Evolutionary conservation across 2,888 invertebrate genomes (phyloP), one percentile per base, ranked within the genome.

Genomic region (Eueremaeus valkanovi): DNA sequence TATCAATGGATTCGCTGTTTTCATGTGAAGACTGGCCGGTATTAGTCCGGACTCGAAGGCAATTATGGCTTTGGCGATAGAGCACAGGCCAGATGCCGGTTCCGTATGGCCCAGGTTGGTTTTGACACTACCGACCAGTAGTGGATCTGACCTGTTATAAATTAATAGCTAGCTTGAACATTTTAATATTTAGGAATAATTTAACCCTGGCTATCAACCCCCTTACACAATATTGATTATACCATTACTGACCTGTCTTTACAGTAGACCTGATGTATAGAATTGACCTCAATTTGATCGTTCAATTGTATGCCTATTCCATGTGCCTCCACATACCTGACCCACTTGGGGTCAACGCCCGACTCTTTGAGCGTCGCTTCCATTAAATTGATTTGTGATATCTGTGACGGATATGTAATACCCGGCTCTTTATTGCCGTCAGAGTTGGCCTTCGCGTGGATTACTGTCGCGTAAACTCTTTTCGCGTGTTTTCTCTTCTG

Each of bases 61-160:
- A 76, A 98, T 89, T 21, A 97, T 83, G 74, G 95, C 88, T 85
- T 97, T 97, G 16, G 93, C 93, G 78, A 97, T 86, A 0, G 94
- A 45, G 49, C 40, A 74, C 29, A 73, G 6, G 75, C 77, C 78
- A 27, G 78, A 70, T 6, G 73, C 24, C 5, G 76, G 93, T 85
- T 99, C 98, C 3, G 96, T 90, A 83, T 99, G 98, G 0, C 98
- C 98, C 95, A 98, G 95, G 85, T 97, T 98, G 29, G 95, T 95
- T 84, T 98, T 98, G 0, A 96, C 92, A 0, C 97, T 96, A 18
- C 98, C 98, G 81, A 98, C 89, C 61, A 95, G 85, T 66, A 99
- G 86, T 8, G 96, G 94, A 76, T 78, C 36, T 21, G 45, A 72
- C 33, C 77, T 82, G 75, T 79, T 3, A 55, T 55, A 3, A 21